Evolutionary conservation across 2,888 invertebrate species (phyloP), one percentile per base, ranked within the genome.

Genomic region (Nipponacmea schrenckii): DNA sequence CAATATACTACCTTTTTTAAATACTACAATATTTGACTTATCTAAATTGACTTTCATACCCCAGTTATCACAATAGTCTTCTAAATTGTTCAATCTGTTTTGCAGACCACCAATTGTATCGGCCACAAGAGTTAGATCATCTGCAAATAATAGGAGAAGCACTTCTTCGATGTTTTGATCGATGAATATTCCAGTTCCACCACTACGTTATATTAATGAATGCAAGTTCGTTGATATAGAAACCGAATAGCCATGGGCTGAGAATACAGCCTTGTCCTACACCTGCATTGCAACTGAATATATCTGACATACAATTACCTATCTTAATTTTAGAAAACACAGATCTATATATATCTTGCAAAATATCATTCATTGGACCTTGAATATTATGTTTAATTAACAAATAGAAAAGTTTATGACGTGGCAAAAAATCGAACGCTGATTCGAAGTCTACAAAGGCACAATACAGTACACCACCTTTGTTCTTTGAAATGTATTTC

Each of bases 381-480:
- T 46, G 46, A 46, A 46, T 46, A 17, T 46, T 17, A 17, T 46
- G 12, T 46, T 46, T 46, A 15, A 46, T 46, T 17, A 46, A 46
- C 17, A 46, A 46, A 17, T 46, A 64, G 26, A n/a, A 26, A 48
- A 66, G n/a, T 64, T 56, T 48, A 46, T 10, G 44, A 27, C 64
- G n/a, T 48, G 46, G 46, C 26, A 31, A 64, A 17, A 17, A 27
- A 27, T 31, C 24, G 64, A 48, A 20, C 2, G 46, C 45, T 46
- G 12, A 15, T 15, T 17, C 14, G 17, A 46, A 46, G 46, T 46
- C 46, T 12, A 46, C 17, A 46, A 46, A 46, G 17, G 46, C n/a
- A 64, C 48, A 69, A 20, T 48, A 46, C 46, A 68, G 44, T 39
- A 62, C 56, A 68, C n/a, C n/a, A 46, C 46, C 46, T 46, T 46